Base-by-base conservation (phyloP, 1,140 invertebrate species). In the Palaemon carinicauda region DNA sequence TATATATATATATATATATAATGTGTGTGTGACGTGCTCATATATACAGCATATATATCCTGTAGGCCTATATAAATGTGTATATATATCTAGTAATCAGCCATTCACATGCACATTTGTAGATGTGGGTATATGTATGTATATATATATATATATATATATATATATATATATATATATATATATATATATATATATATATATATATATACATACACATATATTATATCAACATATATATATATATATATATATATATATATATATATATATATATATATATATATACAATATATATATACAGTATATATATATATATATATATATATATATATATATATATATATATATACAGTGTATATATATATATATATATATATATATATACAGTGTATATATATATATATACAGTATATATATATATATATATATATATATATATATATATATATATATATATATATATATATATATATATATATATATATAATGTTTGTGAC, bases 241-340 rank as follows among this genome's bases (percentile, higher is more conserved):
- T 69, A 69, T 69, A 69, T 69, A 27, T 69, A 69, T 69, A 69
- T 69, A 69, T 27, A 69, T 27, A 69, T 69, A 27, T 24, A 69
- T 69, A 69, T 69, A 69, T 27, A 69, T 69, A 69, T 69, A 69
- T 69, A 69, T 69, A 69, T 69, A 69, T 69, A 69, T 69, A 69
- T 69, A 27, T 69, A 27, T 69, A 27, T 69, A 27, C n/a, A 7
- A 24, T 27, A 69, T 69, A 69, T 27, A 69, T 27, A 69, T 5
- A 69, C n/a, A n/a, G n/a, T 27, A 69, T 27, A 69, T 7, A 69
- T 69, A 27, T 24, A 27, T 69, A 69, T 24, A 69, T 69, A 69
- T 24, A 69, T 69, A 69, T 69, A 69, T 69, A 69, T 69, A 69
- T 27, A 69, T 69, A 69, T 69, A 69, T 69, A 27, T 69, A 69